Conservation (phyloP, 2,113 vertebrate genomes). For the Synodontis membranacea region DNA sequence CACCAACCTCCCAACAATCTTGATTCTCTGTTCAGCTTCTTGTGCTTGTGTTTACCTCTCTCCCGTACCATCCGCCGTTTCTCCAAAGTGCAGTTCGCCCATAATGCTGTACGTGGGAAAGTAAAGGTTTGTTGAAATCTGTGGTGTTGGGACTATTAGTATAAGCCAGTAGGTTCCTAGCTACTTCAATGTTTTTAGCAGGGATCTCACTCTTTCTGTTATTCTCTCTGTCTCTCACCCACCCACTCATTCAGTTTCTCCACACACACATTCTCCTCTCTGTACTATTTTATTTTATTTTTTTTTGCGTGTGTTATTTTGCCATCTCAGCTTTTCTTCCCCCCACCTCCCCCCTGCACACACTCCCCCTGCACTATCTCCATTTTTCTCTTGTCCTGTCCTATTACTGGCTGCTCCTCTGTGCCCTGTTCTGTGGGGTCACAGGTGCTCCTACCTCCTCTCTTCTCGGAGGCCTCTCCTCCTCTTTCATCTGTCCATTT, state of each 20-base stretch:
- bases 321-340: slow-evolving; percentile 52
- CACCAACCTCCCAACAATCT: slow-evolving; percentile 2
- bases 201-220: not conserved
- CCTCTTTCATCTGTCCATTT: slow-evolving; percentile 54
- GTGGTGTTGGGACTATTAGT: not conserved
- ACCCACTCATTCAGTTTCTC: slow-evolving; percentile 2
- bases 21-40: not conserved
- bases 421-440: slow-evolving; percentile 52
- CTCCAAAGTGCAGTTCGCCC: not conserved
- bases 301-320: slow-evolving; percentile 41
- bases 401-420: slow-evolving; percentile 46
- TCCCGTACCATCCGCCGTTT: not conserved
- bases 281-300: slow-evolving; percentile 50
- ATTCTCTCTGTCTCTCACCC: not conserved
- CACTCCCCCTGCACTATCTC: slow-evolving; percentile 13
- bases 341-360: not conserved
- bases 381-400: slow-evolving; percentile 51
- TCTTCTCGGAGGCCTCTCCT: slow-evolving; percentile 44
- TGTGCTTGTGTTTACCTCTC: not conserved
- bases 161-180: not conserved
- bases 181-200: slow-evolving; percentile 29
- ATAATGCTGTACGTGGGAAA: not conserved
- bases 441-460: slow-evolving; percentile 38
- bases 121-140: slow-evolving; percentile 2
- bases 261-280: not conserved